Conservation (phyloP, 2,888 invertebrate genomes). For the Pedicia rivosa region DNA sequence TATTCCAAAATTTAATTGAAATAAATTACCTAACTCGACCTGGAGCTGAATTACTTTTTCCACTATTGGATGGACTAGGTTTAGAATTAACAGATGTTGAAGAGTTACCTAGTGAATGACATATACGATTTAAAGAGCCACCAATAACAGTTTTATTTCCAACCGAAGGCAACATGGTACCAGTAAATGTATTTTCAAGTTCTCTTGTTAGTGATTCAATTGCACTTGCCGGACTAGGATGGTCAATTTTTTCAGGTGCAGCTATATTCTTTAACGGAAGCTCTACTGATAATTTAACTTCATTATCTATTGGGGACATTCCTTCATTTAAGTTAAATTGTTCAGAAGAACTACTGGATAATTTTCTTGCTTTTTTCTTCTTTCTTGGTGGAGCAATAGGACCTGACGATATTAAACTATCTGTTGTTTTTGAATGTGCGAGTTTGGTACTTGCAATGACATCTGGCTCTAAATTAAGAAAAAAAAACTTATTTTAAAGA, state of each 20-base stretch:
- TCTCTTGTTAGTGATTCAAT: constrained; percentile 65
- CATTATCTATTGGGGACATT: constrained; percentile 18
- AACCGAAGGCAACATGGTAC: too few relatives aligned
- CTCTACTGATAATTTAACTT: too few relatives aligned
- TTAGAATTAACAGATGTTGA: constrained; percentile 30
- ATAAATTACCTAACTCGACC: constrained; percentile 26
- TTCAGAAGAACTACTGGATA: constrained; percentile 27
- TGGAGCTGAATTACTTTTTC: constrained; percentile 31
- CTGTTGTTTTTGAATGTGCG: constrained; percentile 31
- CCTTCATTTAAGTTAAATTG: constrained; percentile 27
- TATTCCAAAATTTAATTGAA: constrained; percentile 9
- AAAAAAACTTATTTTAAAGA: not conserved
- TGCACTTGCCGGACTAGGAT: constrained; percentile 49
- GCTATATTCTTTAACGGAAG: constrained; percentile 20
- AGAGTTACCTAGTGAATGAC: constrained; percentile 30
- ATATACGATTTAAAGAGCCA: constrained; percentile 24
- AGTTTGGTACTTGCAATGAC: constrained; percentile 84
- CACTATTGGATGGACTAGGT: constrained; percentile 31
- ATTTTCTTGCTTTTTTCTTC: constrained; percentile 43
- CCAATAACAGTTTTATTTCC: constrained; percentile 11
- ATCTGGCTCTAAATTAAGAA: constrained; percentile 50
- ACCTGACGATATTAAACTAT: constrained; percentile 28
- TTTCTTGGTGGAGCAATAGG: constrained; percentile 67
- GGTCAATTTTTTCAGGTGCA: constrained; percentile 42
- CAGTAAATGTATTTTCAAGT: constrained; percentile 56